Conservation (phyloP, 2,797 vertebrate genomes). For the Hephaestus fuliginosus region DNA sequence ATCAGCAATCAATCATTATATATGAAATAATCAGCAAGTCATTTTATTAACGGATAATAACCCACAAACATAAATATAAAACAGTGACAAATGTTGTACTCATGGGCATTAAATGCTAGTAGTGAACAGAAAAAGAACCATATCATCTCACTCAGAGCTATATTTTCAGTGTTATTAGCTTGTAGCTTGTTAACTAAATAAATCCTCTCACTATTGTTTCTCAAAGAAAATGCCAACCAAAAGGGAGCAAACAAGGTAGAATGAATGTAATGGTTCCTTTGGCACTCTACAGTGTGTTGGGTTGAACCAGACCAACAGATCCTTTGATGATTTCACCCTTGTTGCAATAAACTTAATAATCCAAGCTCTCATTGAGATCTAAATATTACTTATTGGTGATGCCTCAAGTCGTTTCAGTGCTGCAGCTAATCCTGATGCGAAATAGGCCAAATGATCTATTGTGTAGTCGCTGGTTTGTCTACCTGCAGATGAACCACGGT, state of each 20-base stretch:
- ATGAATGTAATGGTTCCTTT: not conserved
- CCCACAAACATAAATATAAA: not conserved
- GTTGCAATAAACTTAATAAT: too few relatives aligned
- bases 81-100: too few relatives aligned
- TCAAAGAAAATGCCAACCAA: slow-evolving; percentile 21
- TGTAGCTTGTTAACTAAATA: slow-evolving; percentile 23
- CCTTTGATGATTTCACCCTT: too few relatives aligned
- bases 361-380: too few relatives aligned
- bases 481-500: not conserved
- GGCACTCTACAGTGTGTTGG: not conserved
- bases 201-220: not conserved
- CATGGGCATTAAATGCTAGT: too few relatives aligned
- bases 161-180: slow-evolving; percentile 6
- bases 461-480: not conserved
- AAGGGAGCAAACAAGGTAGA: not conserved
- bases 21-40: not conserved
- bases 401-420: too few relatives aligned
- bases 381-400: too few relatives aligned
- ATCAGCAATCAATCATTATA: too few relatives aligned
- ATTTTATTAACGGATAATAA: not conserved
- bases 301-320: not conserved
- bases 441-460: slow-evolving; percentile 3
- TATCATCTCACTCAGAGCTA: not conserved
- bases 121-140: too few relatives aligned
- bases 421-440: not conserved